A percentile compares a stretch with the other conserved stretches of the same genome.
These are phyloP conservation scores for Pterostichus madidus DNA, from an alignment of 2,888 invertebrate species.

Conservation along the genomic window DNA sequence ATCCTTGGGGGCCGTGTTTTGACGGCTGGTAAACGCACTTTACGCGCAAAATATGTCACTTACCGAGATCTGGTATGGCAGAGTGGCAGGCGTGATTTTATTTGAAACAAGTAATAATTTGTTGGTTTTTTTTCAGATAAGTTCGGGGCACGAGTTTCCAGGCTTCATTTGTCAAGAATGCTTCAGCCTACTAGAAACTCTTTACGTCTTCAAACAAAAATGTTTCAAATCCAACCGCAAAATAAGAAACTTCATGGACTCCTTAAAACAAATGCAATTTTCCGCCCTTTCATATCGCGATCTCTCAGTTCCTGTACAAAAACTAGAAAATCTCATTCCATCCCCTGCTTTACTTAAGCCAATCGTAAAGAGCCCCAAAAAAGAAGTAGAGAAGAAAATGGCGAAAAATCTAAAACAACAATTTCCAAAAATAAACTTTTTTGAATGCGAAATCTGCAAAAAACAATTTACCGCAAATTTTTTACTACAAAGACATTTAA, in stretches of 20 bases:
- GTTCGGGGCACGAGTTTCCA: conserved; percentile 27
- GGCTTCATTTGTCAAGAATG: conserved; percentile 18
- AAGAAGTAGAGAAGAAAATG: not conserved
- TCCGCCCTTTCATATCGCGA: not conserved
- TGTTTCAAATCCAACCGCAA: conserved; percentile 11
- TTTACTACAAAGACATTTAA: not conserved
- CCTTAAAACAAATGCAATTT: conserved; percentile 21
- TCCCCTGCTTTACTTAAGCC: no score
- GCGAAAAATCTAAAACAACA: not conserved
- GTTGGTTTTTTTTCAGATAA: conserved; percentile 1
- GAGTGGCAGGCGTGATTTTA: no score
- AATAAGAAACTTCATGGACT: conserved; percentile 3
- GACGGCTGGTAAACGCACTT: no score
- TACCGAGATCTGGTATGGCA: no score
- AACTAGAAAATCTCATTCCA: not conserved
- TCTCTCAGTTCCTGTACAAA: not conserved
- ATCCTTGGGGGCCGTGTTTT: no score
- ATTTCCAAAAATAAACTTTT: no score
- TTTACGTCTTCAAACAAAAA: conserved; percentile 27
- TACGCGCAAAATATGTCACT: no score
- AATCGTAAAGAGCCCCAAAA: no score
- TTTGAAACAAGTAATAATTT: no score
- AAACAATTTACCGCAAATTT: not conserved
- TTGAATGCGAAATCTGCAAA: not conserved
- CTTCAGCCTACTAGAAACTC: not conserved